Base-by-base conservation (phyloP, 2,113 vertebrate species). In the Labeo catla region DNA sequence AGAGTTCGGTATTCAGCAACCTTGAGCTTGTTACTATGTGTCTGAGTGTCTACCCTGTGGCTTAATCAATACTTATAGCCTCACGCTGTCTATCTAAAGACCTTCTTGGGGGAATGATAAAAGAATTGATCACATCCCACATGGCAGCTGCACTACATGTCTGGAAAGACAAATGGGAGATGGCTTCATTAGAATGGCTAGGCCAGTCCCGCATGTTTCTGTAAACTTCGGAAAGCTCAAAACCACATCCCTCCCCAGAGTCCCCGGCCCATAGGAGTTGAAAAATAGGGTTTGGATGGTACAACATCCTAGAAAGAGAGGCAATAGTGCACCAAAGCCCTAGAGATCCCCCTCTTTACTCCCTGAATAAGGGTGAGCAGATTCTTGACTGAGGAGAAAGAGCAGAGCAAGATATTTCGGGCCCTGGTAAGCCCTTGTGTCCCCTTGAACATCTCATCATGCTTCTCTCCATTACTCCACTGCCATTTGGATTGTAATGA, bases 21-120 rank as follows among this genome's bases (percentile, higher is more conserved):
- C 73, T 85, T 77, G 23, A 63, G 83, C 86, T 89, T 81, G 68
- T 87, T 87, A 85, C 79, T 39, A 74, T 57, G 72, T 49, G 54
- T 85, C 86, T 59, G 72, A 78, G 80, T 43, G 52, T 83, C 39
- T 12, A 54, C 68, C 81, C 59, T 47, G 43, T 54, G 39, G 72
- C 72, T 68, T 77, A 80, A 89, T 89, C 86, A 74, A 89, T 89
- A 89, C 66, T 72, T 68, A 87, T 74, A 72, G 19, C 50, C 50
- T 84, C 50, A 16, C 73, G 72, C 52, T 89, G 61, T 83, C 61
- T 59, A 85, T 89, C 78, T 36, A 50, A 65, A 85, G 78, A 49
- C 10, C 72, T 78, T 87, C 84, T 87, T 50, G 11, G 34, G 88
- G 79, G 83, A 87, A 76, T 83, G 59, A 86, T 74, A 76, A 80